Conservation (phyloP, 2,113 vertebrate species). For the mouse (Mus musculus) region DNA sequence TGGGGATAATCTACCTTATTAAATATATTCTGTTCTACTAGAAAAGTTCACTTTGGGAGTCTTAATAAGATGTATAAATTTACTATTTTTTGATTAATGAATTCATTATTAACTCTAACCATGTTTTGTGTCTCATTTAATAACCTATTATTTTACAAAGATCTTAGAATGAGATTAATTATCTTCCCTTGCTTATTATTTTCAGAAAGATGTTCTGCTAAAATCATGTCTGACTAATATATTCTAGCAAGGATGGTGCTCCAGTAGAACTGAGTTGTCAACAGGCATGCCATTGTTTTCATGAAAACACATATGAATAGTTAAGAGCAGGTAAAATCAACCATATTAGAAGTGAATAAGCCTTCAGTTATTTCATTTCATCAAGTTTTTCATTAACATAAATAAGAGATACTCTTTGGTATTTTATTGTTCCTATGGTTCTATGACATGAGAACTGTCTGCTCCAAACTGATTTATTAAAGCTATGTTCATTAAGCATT, state of each 20-base stretch:
- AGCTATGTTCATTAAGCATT: background rate
- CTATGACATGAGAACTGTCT: background rate
- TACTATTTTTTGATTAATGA: background rate
- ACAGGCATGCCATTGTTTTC: background rate
- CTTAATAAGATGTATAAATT: background rate
- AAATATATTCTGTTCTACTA: background rate
- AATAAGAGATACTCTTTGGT: background rate
- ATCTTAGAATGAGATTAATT: slow-evolving; percentile 19
- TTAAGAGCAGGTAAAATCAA: background rate
- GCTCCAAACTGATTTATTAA: background rate
- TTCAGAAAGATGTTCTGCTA: background rate
- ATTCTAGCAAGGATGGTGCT: background rate
- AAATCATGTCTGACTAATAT: background rate
- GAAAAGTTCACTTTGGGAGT: slow-evolving; percentile 6
- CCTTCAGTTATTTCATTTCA: background rate
- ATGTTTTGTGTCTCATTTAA: slow-evolving; percentile 48
- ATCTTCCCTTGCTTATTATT: slow-evolving; percentile 1
- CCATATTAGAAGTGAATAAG: background rate
- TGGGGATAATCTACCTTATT: background rate
- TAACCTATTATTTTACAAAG: background rate
- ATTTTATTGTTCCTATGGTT: background rate
- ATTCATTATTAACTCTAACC: background rate
- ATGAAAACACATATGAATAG: too few relatives aligned
- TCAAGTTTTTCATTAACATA: background rate
- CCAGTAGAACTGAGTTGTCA: background rate